phyloP scores from a whole-genome alignment of 2,888 invertebrate species.

The Cylloceria caligata region DNA sequence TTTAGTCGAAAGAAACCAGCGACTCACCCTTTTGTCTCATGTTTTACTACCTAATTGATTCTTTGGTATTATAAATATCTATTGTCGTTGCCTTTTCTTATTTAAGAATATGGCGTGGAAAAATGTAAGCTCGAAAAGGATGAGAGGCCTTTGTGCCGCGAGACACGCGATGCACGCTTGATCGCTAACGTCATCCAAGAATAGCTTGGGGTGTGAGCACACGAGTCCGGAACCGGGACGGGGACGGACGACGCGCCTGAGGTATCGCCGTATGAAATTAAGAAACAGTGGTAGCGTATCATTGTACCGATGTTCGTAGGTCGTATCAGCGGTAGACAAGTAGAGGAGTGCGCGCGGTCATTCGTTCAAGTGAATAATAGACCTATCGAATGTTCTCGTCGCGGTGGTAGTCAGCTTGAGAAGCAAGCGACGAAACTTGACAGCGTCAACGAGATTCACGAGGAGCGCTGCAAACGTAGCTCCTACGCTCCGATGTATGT shows the following conservation, averaged over 20 bases:
- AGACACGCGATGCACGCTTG: conserved; percentile 20
- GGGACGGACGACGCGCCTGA: conserved; percentile 22
- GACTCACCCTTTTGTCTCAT: no score
- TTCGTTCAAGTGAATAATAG: conserved; percentile 67
- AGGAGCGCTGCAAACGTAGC: conserved; percentile 32
- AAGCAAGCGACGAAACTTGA: conserved; percentile 26
- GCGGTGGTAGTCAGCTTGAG: conserved; percentile 17
- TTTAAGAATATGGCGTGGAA: not conserved
- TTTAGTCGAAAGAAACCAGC: no score
- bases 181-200: conserved; percentile 21
- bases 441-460: conserved; percentile 13
- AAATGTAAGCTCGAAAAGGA: not conserved
- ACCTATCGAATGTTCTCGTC: conserved; percentile 56
- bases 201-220: conserved; percentile 25
- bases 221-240: conserved; percentile 45
- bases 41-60: no score
- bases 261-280: conserved; percentile 34
- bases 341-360: conserved; percentile 52
- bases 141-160: not conserved
- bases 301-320: not conserved
- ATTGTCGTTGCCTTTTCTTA: not conserved
- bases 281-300: conserved; percentile 20
- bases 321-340: conserved; percentile 6
- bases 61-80: no score
- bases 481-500: not conserved